Evolutionary conservation across 2,888 invertebrate genomes (phyloP).

Genomic region (Lasioglossum zephyrum): DNA sequence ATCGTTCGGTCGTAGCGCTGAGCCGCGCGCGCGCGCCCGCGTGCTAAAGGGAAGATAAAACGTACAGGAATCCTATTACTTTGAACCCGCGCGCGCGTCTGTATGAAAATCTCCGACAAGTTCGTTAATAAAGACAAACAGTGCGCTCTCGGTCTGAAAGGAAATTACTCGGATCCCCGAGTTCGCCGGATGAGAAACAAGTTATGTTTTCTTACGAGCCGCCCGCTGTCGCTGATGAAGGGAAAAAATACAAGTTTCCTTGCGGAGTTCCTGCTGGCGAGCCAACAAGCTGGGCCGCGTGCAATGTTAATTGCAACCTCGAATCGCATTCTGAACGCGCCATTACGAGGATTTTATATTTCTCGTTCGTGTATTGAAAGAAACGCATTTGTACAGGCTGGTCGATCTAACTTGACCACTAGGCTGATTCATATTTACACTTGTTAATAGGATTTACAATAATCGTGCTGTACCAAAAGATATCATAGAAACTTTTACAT

Average conservation of each 20-base stretch:
- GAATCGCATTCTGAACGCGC: background rate
- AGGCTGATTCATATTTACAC: too few species aligned
- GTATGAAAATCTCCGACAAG: conserved; percentile 19
- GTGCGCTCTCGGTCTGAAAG: background rate
- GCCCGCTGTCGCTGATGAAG: background rate
- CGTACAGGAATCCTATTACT: conserved; percentile 4
- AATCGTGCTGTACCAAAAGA: too few species aligned
- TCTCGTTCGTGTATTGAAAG: background rate
- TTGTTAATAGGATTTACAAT: too few species aligned
- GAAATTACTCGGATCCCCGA: conserved; percentile 10
- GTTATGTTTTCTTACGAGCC: conserved; percentile 2
- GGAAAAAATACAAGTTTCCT: background rate
- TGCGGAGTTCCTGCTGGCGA: background rate
- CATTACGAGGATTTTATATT: background rate
- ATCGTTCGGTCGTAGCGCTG: conserved; percentile 8
- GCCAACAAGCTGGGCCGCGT: background rate
- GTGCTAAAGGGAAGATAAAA: conserved; percentile 2
- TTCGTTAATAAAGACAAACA: conserved; percentile 29
- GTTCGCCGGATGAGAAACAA: conserved; percentile 8
- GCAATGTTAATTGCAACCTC: background rate
- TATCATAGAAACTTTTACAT: too few species aligned
- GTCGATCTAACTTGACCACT: too few species aligned
- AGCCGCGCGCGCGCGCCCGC: background rate
- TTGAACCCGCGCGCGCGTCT: conserved; percentile 1
- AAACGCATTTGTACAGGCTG: background rate